Conservation (phyloP, 1,140 invertebrate genomes). For the Hermatobates lingyangjiaoensis region DNA sequence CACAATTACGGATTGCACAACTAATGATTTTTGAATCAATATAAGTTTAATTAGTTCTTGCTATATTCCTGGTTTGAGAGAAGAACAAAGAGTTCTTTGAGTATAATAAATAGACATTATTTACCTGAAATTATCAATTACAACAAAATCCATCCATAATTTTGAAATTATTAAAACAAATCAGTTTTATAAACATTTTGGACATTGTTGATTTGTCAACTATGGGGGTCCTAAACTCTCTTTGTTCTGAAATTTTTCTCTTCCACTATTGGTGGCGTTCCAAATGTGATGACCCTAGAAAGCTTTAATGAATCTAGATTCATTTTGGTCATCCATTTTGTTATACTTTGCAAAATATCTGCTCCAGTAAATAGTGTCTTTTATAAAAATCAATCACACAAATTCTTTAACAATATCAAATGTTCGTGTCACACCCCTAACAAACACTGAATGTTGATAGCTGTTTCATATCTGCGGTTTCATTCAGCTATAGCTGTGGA, state of each 20-base stretch:
- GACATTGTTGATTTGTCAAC: no score
- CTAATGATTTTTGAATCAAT: no score
- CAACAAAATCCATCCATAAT: no score
- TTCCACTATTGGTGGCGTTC: slow-evolving; percentile 20
- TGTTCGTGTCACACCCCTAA: slow-evolving; percentile 18
- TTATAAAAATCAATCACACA: slow-evolving; percentile 16
- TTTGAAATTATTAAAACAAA: no score
- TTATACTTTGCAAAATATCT: slow-evolving; percentile 19
- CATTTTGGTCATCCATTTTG: slow-evolving; percentile 11
- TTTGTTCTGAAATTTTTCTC: slow-evolving; percentile 17
- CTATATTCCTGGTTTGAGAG: no score
- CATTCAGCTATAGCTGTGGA: slow-evolving; percentile 21
- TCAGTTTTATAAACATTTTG: no score
- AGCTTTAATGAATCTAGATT: slow-evolving; percentile 15
- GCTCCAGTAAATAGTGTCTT: slow-evolving; percentile 19
- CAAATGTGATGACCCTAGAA: slow-evolving; percentile 20
- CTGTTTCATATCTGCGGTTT: slow-evolving; percentile 21
- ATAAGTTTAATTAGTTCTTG: no score
- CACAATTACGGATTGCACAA: no score
- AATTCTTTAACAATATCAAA: slow-evolving; percentile 22
- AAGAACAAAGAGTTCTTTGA: no score
- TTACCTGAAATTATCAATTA: no score
- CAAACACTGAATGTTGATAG: slow-evolving; percentile 20
- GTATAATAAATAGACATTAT: no score
- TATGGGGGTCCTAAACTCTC: no score